A percentile compares a stretch with the other conserved stretches of the same genome.
These are phyloP conservation scores for Meles meles DNA, from an alignment of 2,113 vertebrate genomes.

Conservation along the genomic window DNA sequence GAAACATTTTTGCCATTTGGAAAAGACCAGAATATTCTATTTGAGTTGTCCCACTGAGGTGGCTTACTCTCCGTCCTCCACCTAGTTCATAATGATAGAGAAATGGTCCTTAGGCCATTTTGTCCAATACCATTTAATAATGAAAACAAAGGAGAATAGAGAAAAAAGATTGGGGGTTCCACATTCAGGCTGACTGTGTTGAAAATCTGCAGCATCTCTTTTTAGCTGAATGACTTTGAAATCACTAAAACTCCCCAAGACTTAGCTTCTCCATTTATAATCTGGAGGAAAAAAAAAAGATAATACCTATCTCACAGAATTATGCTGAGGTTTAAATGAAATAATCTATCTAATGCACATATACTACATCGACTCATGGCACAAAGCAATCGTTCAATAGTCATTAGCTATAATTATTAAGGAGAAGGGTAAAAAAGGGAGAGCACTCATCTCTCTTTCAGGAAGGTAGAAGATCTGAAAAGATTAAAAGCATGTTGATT, in stretches of 20 bases:
- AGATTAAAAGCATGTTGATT: background rate
- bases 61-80: background rate
- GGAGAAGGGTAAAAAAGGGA: background rate
- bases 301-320: background rate
- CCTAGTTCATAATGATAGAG: background rate
- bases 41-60: background rate
- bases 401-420: constrained; percentile 5
- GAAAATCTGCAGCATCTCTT: background rate
- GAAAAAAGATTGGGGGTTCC: background rate
- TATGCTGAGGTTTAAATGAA: background rate
- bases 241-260: background rate
- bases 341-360: background rate
- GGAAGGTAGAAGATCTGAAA: background rate
- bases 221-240: background rate
- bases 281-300: background rate
- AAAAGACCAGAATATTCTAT: background rate
- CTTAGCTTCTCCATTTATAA: background rate
- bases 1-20: background rate
- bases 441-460: background rate
- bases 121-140: background rate
- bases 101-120: background rate
- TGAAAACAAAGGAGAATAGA: background rate
- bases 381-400: background rate
- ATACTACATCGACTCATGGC: background rate
- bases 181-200: background rate